These are phyloP conservation scores for Pitta sordida DNA, from an alignment of 2,113 vertebrate genomes.

Conservation along the genomic window DNA sequence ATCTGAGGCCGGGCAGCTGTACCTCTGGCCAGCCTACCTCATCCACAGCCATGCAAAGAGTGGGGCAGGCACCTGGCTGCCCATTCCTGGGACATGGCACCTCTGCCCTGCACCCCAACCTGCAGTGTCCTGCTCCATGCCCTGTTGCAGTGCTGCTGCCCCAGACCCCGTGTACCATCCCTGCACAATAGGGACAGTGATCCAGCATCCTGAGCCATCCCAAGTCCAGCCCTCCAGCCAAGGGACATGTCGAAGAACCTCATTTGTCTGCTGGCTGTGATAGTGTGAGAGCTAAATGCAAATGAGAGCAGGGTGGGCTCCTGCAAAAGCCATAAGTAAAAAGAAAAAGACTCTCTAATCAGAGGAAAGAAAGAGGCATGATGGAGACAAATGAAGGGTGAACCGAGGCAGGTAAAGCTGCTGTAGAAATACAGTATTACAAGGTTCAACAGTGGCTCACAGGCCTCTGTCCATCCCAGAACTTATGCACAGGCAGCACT, in stretches of 20 bases:
- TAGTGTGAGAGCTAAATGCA: neutral
- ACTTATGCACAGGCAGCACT: neutral
- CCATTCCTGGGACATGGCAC: rapidly evolving
- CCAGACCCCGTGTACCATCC: rapidly evolving
- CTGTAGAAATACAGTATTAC: neutral
- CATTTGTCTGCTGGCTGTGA: rapidly evolving
- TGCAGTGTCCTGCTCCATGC: neutral
- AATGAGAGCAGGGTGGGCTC: neutral
- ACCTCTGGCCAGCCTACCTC: neutral
- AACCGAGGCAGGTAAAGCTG: neutral
- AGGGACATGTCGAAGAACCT: rapidly evolving
- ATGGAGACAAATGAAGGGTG: neutral
- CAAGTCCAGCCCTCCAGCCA: neutral
- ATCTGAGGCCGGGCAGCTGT: conserved; percentile 24
- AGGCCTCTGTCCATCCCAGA: neutral
- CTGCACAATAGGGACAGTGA: rapidly evolving
- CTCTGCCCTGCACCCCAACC: neutral
- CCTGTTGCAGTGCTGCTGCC: neutral
- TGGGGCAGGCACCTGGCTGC: neutral
- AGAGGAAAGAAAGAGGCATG: neutral
- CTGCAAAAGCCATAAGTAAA: neutral
- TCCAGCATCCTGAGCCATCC: neutral
- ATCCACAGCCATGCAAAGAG: rapidly evolving
- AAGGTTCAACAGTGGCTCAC: neutral
- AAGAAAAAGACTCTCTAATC: neutral